These are phyloP conservation scores for Anas platyrhynchos DNA, from an alignment of 2,113 vertebrate genomes.

Conservation along the genomic window DNA sequence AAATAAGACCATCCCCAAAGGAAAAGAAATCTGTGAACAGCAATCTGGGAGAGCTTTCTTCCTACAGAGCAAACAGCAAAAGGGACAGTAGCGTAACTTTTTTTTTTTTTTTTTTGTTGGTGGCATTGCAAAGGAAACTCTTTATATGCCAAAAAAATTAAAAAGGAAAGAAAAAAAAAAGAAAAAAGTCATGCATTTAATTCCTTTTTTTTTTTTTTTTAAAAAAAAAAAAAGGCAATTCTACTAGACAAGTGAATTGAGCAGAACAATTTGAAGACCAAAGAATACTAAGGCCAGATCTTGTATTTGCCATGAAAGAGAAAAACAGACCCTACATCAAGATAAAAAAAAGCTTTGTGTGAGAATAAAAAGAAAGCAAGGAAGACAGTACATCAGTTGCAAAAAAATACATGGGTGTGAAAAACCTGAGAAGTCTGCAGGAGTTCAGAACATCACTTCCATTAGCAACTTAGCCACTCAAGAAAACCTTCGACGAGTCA, in stretches of 20 bases:
- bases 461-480: constrained; percentile 41
- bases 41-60: neutral
- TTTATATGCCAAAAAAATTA: neutral
- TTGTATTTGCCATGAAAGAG: neutral
- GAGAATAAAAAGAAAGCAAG: neutral
- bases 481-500: constrained; percentile 46
- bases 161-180: neutral
- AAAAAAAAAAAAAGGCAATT: neutral
- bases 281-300: neutral
- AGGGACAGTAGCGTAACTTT: neutral
- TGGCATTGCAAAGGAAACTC: neutral
- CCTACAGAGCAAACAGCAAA: neutral
- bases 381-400: neutral
- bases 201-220: too few relatives aligned
- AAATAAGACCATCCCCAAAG: constrained; percentile 12
- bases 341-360: neutral
- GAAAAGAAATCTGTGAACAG: neutral
- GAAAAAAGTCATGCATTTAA: neutral
- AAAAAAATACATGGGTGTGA: constrained; percentile 28
- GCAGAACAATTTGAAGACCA: neutral
- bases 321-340: neutral
- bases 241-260: neutral
- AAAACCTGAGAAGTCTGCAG: constrained; percentile 3
- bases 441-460: constrained; percentile 50
- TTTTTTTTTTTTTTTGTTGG: neutral